These are phyloP conservation scores for Anolis sagrei DNA, from an alignment of 2,113 vertebrate genomes.

Conservation along the genomic window DNA sequence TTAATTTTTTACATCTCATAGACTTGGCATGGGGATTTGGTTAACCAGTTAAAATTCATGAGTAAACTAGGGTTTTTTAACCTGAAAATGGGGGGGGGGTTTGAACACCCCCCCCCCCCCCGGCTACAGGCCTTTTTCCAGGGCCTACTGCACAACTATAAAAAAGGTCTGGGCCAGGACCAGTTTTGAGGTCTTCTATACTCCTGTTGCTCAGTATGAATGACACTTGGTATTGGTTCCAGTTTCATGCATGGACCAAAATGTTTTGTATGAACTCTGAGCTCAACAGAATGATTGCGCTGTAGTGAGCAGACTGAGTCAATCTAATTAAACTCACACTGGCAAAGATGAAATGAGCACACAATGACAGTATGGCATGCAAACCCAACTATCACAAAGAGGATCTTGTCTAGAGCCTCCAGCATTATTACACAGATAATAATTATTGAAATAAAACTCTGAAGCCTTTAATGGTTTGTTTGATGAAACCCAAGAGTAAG, in stretches of 20 bases:
- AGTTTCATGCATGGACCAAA: background rate
- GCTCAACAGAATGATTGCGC: background rate
- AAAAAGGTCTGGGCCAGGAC: no score
- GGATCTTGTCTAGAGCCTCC: background rate
- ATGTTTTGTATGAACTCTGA: background rate
- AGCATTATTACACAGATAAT: background rate
- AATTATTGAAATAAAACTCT: slow-evolving; percentile 29
- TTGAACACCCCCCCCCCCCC: no score
- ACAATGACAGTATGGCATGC: background rate
- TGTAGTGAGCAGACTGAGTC: background rate
- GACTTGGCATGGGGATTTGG: no score
- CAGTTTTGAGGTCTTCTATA: background rate
- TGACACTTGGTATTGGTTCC: background rate
- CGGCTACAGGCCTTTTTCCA: no score
- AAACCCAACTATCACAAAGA: background rate
- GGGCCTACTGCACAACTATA: no score
- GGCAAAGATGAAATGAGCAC: slow-evolving; percentile 4
- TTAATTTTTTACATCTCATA: no score
- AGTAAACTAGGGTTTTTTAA: no score
- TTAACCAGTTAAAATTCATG: no score
- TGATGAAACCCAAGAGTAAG: background rate
- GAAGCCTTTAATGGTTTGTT: background rate
- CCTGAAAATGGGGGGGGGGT: no score
- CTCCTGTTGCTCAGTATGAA: background rate
- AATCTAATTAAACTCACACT: slow-evolving; percentile 9